Base-by-base conservation (phyloP, 1,140 invertebrate genomes). In the Leptoteleia sp. region DNA sequence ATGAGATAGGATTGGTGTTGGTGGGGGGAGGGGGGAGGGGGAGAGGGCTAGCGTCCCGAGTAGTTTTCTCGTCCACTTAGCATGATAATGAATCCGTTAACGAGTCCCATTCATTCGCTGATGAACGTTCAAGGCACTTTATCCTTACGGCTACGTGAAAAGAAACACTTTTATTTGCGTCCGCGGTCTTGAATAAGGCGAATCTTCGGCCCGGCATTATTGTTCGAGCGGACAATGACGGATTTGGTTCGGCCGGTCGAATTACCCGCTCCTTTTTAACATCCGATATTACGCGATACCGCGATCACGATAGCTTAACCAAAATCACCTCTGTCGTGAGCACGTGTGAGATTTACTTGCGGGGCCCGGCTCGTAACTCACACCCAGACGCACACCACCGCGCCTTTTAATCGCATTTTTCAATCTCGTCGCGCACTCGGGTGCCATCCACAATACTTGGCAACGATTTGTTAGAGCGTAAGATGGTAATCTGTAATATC, bases 401-500 rank as follows among this genome's bases (percentile, higher is more conserved):
- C 38, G n/a, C 25, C 42, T 52, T 71, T 33, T 67, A 71, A 77
- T 77, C 59, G 52, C 22, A 71, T 71, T 77, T 70, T 71, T 59
- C 50, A 71, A 65, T 65, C 65, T 77, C 13, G 11, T n/a, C 38
- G 43, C 16, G 37, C 43, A 33, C 59, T 42, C 50, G 59, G 48
- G 50, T 70, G 59, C 59, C 52, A 67, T 77, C 67, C 65, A 59
- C 50, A 43, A 71, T 45, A 76, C 50, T 31, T 67, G 52, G 50
- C 50, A 64, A 64, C 59, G 50, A 59, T 71, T 70, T 70, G 75
- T 59, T 77, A 65, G 59, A 70, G 65, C 40, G n/a, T 43, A 42
- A 72, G 65, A 78, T 78, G 57, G 61, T 65, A 71, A 78, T 78
- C 75, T 78, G 29, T 67, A 67, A 72, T 67, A 78, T 78, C 54